A percentile compares a stretch with the other conserved stretches of the same genome.
Evolutionary conservation across 2,797 vertebrate genomes (phyloP).

Genomic region (Amblyraja radiata): DNA sequence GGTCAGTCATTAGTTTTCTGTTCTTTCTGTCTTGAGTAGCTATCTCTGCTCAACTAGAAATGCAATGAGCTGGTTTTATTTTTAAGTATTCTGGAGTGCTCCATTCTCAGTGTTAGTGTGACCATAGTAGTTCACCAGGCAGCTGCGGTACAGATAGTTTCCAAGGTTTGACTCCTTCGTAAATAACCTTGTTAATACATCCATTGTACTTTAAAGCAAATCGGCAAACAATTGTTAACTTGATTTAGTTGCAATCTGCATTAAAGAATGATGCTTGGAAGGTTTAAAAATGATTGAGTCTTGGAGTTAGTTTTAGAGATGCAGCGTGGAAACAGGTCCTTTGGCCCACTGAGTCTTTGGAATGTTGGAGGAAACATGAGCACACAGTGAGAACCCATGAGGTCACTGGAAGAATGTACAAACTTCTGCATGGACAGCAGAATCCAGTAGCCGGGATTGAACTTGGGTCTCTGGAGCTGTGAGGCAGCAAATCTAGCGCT

Average conservation of each 20-base stretch:
- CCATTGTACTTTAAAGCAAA: not conserved
- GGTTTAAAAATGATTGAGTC: not conserved
- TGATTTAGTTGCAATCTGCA: not conserved
- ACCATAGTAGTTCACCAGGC: not conserved
- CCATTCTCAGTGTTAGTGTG: not conserved
- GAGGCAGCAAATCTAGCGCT: no score
- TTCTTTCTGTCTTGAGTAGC: constrained; percentile 23
- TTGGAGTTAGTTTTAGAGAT: no score
- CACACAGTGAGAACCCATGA: no score
- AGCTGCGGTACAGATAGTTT: not conserved
- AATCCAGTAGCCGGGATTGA: no score
- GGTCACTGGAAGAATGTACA: no score
- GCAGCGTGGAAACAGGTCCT: no score
- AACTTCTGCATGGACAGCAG: no score
- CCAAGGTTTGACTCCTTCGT: not conserved
- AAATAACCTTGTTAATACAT: not conserved
- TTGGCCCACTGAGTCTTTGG: no score
- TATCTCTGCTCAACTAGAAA: constrained; percentile 27
- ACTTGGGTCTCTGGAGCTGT: no score
- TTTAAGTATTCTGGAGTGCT: not conserved
- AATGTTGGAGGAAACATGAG: no score
- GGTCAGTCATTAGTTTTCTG: constrained; percentile 36
- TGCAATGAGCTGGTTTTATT: not conserved
- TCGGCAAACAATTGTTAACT: not conserved
- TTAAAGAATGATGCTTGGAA: not conserved